Base-by-base conservation (phyloP, 1,140 invertebrate genomes). In the Scaptodrosophila lebanonensis region DNA sequence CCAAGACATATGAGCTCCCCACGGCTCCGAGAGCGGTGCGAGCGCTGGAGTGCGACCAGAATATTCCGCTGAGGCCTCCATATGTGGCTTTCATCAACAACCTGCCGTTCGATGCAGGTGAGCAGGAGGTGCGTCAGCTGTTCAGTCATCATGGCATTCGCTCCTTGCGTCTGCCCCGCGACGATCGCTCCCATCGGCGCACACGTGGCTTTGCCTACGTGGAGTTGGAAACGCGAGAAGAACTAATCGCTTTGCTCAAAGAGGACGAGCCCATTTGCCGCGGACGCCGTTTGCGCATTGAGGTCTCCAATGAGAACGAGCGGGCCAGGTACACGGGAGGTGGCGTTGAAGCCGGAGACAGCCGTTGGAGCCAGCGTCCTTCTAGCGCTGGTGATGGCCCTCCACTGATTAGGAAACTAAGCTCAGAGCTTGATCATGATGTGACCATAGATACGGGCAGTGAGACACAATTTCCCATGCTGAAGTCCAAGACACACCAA, bases 41-140 rank as follows among this genome's bases (percentile, higher is more conserved):
- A n/a, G 36, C 7, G 0, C 11, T 18, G 0, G 30, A 35, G 18
- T 5, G 27, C 8, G 42, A 49, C 13, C 16, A 17, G 2, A 6
- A 17, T 3, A 50, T 56, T 4, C 36, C 62, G 0, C 18, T 0
- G 2, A 3, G 15, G 0, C 51, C 60, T 4, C 62, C 62, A 2
- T 66, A 15, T 35, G 30, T 57, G 22, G 62, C 61, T 1, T 6
- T 36, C 30, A 32, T 64, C 1, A 49, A 51, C 12, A 66, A 66
- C 6, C 27, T 66, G 38, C 62, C 62, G 2, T 48, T 66, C 36
- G 61, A 66, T 20, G 47, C 44, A 18, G 30, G 27, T 4, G 62
- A 57, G n/a, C 4, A 20, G 17, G 61, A 65, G 27, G 17, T 66
- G 3, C 1, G 6, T 0, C 15, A 32, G 9, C 36, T 64, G 1